Conservation (phyloP, 2,113 vertebrate species). For the Equus quagga region DNA sequence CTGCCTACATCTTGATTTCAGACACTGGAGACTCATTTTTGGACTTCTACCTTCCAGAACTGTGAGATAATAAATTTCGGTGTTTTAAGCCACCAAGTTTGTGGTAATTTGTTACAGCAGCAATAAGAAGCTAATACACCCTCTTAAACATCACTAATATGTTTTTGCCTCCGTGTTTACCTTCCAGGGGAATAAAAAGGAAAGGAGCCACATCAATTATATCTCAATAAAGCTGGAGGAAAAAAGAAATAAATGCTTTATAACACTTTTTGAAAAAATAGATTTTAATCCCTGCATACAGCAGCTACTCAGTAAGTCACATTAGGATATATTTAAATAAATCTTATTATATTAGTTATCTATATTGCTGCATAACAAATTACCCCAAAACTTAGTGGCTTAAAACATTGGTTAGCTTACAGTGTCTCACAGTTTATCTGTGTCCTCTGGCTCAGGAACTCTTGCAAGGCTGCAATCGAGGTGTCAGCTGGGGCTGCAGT, state of each 20-base stretch:
- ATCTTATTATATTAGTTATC: neutral
- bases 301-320: neutral
- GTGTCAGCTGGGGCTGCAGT: neutral
- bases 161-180: neutral
- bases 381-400: neutral
- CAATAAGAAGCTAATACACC: neutral
- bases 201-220: neutral
- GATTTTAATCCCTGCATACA: neutral
- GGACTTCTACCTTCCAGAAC: neutral
- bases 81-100: neutral
- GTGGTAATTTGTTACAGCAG: neutral
- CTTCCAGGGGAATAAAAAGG: neutral
- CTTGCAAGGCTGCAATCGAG: neutral
- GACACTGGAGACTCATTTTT: neutral
- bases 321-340: neutral
- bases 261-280: neutral
- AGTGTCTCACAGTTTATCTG: neutral
- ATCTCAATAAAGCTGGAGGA: neutral
- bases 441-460: neutral
- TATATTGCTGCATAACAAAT: neutral
- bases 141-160: neutral
- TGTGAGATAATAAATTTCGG: neutral
- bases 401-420: neutral
- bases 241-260: neutral
- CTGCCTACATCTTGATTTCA: neutral